Evolutionary conservation across 2,888 invertebrate species (phyloP), one percentile per base, ranked within the genome.

Genomic region (Drosophila rubida): DNA sequence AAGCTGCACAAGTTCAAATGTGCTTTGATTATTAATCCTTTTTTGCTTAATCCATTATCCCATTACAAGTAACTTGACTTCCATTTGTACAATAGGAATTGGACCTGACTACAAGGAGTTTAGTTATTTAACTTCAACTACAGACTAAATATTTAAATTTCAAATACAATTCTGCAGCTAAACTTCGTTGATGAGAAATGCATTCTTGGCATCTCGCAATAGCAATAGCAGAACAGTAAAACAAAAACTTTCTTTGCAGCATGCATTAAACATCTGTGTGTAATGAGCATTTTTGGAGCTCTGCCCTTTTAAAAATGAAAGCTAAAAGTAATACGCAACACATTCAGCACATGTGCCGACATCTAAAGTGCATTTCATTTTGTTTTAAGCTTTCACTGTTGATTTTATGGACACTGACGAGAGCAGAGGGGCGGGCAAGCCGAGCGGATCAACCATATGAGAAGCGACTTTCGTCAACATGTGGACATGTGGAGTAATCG

Each of bases 331-430:
- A 42, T 13, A 13, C 23, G 23, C 30, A 60, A 44, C 53, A 53
- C 35, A 44, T 59, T 51, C 35, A 6, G 8, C 23, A 44, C 59
- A 60, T 60, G 44, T 60, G 59, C 53, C 25, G 35, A 44, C 59
- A 44, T 13, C 42, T 44, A 45, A 54, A 61, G 45, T 45, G 60
- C 60, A 39, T 44, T 44, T 51, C 2, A 32, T 22, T 44, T 32
- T 14, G 30, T 44, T 14, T 44, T n/a, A 54, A 23, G 42, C 42
- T 44, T 54, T 54, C 32, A 7, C 44, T 23, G 23, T 42, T 42
- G 13, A 30, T 54, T 16, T 14, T 23, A 49, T 19, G 9, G 30
- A 23, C 37, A 7, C 4, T n/a, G 13, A 11, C 3, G 8, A 32
- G 23, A 8, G 23, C 13, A 25, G 4, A 32, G 5, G 32, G 32